phyloP scores from a whole-genome alignment of 1,140 invertebrate species.

The Tetranychus cinnabarinus region DNA sequence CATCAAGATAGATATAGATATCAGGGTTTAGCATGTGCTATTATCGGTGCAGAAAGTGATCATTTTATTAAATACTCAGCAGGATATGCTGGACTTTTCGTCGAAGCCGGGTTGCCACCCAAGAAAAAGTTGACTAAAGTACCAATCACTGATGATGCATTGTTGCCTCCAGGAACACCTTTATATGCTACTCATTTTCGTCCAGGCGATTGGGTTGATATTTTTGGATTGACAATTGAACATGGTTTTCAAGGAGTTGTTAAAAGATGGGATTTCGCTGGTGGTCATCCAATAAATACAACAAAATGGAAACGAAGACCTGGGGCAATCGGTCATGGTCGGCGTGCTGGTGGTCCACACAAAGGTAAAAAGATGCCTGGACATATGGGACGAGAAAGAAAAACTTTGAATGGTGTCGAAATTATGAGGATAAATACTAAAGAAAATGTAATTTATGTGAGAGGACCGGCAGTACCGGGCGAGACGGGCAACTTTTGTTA shows the following conservation, averaged over 20 bases:
- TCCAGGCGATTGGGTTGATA: slow-evolving; percentile 71
- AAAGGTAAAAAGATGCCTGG: slow-evolving; percentile 91
- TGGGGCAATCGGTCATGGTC: slow-evolving; percentile 64
- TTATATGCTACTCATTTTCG: slow-evolving; percentile 65
- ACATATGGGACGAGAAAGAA: slow-evolving; percentile 63
- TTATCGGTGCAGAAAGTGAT: slow-evolving; percentile 67
- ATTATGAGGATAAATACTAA: slow-evolving; percentile 77
- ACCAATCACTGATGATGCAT: slow-evolving; percentile 56
- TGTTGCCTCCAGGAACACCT: slow-evolving; percentile 61
- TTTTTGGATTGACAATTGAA: slow-evolving; percentile 67
- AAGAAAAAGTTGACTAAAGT: slow-evolving; percentile 64
- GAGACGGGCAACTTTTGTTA: slow-evolving; percentile 36
- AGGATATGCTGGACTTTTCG: slow-evolving; percentile 68
- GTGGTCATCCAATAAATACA: slow-evolving; percentile 63
- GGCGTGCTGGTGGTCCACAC: slow-evolving; percentile 56
- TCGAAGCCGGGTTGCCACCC: slow-evolving; percentile 58
- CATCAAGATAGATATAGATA: slow-evolving; percentile 13
- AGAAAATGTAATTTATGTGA: slow-evolving; percentile 71
- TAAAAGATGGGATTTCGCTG: slow-evolving; percentile 83
- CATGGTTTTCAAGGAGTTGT: slow-evolving; percentile 96
- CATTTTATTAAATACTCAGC: slow-evolving; percentile 68
- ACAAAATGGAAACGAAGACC: slow-evolving; percentile 83
- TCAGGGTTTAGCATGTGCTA: slow-evolving; percentile 33
- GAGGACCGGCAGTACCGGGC: slow-evolving; percentile 54
- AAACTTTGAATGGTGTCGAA: slow-evolving; percentile 43